Evolutionary conservation across 1,140 invertebrate genomes (phyloP), one percentile per base, ranked within the genome.

Genomic region (Yoshiicerus persimilis): DNA sequence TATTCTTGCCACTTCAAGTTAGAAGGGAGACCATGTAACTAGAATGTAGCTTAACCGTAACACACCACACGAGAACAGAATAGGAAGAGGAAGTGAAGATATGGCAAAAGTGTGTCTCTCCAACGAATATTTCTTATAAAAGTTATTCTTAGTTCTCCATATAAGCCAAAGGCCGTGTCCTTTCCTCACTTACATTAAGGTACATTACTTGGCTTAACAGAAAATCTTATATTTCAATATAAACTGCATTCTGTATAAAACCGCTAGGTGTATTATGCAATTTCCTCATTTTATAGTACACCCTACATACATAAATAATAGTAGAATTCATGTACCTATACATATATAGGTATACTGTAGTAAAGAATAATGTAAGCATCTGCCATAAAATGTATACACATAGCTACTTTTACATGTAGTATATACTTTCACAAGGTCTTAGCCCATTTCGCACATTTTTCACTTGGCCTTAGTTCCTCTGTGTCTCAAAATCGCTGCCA

Each of bases 371-470:
- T n/a, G n/a, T n/a, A n/a, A n/a, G n/a, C n/a, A n/a, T n/a, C n/a
- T n/a, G n/a, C n/a, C n/a, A n/a, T n/a, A n/a, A n/a, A n/a, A n/a
- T n/a, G n/a, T n/a, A n/a, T n/a, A n/a, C n/a, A n/a, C n/a, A 41
- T 41, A 6, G 39, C 39, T 41, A 41, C 6, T 41, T 8, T 41
- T 13, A 20, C 41, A 47, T 4, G 20, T 47, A 47, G 20, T 10
- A 47, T 2, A 13, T 16, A 47, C 41, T n/a, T 47, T 16, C 41
- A 16, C 41, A 36, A 80, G 38, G 30, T 80, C 75, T 34, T 38
- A 80, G 75, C 38, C 75, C 75, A 80, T 80, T 80, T 80, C 75
- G 23, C 75, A 80, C 75, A 80, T 80, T 80, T 80, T 80, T 80
- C 75, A 80, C n/a, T 80, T n/a, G 75, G 75, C 32, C 30, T 80